These are phyloP conservation scores for Puffinus mauretanicus DNA, from an alignment of 2,113 vertebrate species.

Conservation along the genomic window DNA sequence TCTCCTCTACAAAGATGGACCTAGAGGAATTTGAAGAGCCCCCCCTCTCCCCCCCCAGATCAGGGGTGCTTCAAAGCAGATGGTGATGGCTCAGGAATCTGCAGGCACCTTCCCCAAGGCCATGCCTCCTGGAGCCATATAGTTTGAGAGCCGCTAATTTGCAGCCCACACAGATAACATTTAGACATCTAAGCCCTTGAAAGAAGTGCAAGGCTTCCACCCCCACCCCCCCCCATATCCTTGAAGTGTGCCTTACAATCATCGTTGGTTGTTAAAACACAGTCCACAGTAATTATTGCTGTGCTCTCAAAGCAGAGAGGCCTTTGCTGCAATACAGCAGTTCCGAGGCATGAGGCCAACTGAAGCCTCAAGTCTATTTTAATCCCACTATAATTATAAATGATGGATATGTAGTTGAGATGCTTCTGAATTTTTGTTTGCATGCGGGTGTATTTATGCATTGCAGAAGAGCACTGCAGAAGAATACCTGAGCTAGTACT, in stretches of 20 bases:
- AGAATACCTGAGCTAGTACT: not conserved
- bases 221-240: not conserved
- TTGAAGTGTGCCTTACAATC: not conserved
- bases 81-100: not conserved
- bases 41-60: not conserved
- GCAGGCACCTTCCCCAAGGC: not conserved
- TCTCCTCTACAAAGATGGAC: not conserved
- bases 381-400: conserved; percentile 40
- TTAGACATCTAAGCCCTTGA: not conserved
- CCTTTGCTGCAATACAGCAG: conserved; percentile 5
- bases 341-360: not conserved
- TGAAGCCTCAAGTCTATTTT: conserved; percentile 28
- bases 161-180: not conserved
- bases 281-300: not conserved
- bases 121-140: not conserved
- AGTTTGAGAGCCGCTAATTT: not conserved
- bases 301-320: not conserved
- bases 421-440: conserved; percentile 3
- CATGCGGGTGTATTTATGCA: not conserved
- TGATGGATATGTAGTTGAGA: not conserved
- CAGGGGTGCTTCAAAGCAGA: not conserved
- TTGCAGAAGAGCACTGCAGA: not conserved
- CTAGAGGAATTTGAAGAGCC: not conserved
- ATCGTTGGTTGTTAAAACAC: accelerated
- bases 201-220: not conserved